Conservation (phyloP, 2,888 invertebrate genomes). For the Epirrhoe alternata region DNA sequence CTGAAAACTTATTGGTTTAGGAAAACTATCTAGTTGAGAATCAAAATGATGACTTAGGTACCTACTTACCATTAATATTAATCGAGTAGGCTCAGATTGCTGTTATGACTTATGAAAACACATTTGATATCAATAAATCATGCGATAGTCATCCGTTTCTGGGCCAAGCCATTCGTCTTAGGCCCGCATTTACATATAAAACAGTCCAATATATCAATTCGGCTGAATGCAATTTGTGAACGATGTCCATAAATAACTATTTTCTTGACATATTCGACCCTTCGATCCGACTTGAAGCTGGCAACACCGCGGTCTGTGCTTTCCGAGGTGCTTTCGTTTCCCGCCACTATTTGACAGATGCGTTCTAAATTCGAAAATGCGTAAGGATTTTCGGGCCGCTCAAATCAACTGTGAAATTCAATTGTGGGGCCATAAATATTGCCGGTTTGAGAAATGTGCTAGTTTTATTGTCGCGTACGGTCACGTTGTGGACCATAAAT, state of each 20-base stretch:
- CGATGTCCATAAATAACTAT: conserved; percentile 82
- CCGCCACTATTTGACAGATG: conserved; percentile 81
- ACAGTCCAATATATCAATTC: conserved; percentile 84
- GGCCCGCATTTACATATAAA: conserved; percentile 82
- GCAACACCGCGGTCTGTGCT: conserved; percentile 65
- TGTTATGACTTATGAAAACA: conserved; percentile 14
- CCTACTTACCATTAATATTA: conserved; percentile 9
- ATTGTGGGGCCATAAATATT: conserved; percentile 78
- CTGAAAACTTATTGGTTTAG: neutral
- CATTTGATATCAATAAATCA: conserved; percentile 61
- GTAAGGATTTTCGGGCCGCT: conserved; percentile 74
- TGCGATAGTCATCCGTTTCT: conserved; percentile 69
- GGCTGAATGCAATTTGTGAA: conserved; percentile 84
- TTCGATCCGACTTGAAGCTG: conserved; percentile 56
- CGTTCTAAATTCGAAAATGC: conserved; percentile 71
- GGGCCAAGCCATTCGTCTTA: conserved; percentile 77
- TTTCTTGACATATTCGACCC: conserved; percentile 83
- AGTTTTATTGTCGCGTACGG: conserved; percentile 50
- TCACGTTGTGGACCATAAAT: conserved; percentile 42
- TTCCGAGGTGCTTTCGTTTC: conserved; percentile 49
- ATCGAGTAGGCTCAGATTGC: conserved; percentile 5
- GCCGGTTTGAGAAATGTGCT: conserved; percentile 71
- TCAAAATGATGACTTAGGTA: neutral
- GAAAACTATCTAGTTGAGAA: neutral
- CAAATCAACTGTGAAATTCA: conserved; percentile 84